Base-by-base conservation (phyloP, 2,113 vertebrate genomes). In the Lasiurus cinereus region DNA sequence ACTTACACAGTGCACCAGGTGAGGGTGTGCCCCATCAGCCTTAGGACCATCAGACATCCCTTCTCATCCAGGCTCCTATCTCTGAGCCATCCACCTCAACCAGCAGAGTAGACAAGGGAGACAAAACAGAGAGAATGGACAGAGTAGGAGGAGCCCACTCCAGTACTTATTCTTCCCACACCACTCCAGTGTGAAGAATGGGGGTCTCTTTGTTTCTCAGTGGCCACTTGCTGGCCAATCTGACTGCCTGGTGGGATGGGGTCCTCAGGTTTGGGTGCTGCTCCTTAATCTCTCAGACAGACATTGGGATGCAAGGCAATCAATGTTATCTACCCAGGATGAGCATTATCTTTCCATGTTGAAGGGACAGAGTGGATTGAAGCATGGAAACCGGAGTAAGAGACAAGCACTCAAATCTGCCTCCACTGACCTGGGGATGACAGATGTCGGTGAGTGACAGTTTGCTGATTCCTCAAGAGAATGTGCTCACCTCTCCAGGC, bases 321-420 rank as follows among this genome's bases (percentile, higher is more conserved):
- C 74, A 59, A 0, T 94, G 54, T 46, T 86, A 16, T 87, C 94
- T 54, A 21, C 72, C 13, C 7, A 43, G 94, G 84, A 62, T 96
- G 89, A 50, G 1, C 0, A 7, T 72, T 43, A 2, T 18, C 0
- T 85, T 94, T 82, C 15, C 2, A 0, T 77, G 83, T 85, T 95
- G 12, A 95, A 99, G 99, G 98, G 98, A 94, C 99, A 99, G 98
- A 98, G 98, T 56, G 99, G 99, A 84, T 98, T 99, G 98, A 99
- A 99, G 92, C 99, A 99, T 0, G 99, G 99, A 29, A 99, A 99
- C 94, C 97, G 99, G 86, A 99, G 98, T 96, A 99, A 99, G 96
- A 99, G 99, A 85, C 99, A 99, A 97, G 99, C 99, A 67, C 99
- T 99, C 77, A 99, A 99, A 96, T 99, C 99, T 24, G 99, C 99